Percentiles rank a stretch among this genome's conserved stretches.
phyloP scores from a whole-genome alignment of 2,113 vertebrate genomes.

The Campylomormyrus tamandua region DNA sequence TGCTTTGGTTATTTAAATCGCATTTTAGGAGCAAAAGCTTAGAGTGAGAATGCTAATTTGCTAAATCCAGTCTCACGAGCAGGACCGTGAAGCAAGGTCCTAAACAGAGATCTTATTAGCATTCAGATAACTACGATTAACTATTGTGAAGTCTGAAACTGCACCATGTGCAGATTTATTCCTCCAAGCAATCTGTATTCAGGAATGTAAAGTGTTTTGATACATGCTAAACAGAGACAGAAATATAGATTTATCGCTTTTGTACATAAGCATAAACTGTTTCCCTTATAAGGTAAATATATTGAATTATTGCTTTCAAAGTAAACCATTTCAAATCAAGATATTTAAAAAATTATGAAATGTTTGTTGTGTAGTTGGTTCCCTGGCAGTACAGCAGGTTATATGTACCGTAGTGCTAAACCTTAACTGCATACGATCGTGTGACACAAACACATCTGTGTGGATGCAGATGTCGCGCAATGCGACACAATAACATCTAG shows the following conservation, averaged over 20 bases:
- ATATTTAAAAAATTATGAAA: neutral
- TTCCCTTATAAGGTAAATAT: neutral
- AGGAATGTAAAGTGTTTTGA: conserved; percentile 9
- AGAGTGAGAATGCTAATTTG: neutral
- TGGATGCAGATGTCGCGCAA: neutral
- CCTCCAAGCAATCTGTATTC: neutral
- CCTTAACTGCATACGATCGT: neutral
- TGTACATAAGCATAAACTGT: neutral
- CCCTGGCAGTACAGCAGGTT: neutral
- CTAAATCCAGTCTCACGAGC: neutral
- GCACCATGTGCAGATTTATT: neutral
- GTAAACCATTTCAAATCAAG: neutral
- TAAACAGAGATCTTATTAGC: neutral
- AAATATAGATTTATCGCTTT: neutral
- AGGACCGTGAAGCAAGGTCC: neutral
- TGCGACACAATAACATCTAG: neutral
- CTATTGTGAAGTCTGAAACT: neutral
- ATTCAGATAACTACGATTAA: neutral
- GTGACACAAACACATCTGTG: neutral
- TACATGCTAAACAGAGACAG: neutral
- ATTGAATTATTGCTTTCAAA: neutral
- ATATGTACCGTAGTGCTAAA: neutral
- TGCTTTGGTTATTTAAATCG: neutral
- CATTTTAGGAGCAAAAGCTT: neutral
- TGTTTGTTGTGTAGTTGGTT: neutral